Base-by-base conservation (phyloP, 92 coral and sea anemone genomes). In the Heliopora coerulea region DNA sequence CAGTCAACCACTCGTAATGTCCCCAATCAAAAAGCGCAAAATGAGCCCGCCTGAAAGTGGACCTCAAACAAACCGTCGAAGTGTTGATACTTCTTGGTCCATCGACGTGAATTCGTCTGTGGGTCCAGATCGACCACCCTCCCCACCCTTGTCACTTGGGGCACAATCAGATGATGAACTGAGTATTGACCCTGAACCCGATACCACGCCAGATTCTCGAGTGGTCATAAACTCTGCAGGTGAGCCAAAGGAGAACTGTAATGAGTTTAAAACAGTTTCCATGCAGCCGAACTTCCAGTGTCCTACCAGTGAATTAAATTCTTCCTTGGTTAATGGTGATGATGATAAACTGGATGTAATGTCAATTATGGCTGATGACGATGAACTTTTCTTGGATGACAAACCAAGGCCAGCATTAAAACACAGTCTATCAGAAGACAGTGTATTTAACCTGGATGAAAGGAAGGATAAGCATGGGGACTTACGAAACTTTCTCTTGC, bases 281-380 rank as follows among this genome's bases (percentile, higher is more conserved):
- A 33, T 17, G 23, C 23, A 33, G 25, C 10, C 7, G n/a, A 6
- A 6, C 52, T 46, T 46, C 15, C 52, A 46, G n/a, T 6, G 7
- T 7, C 52, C 52, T 8, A 2, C 52, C 3, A 37, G 42, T 37
- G 4, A 4, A 4, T 11, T 46, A n/a, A 7, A 6, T 15, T 15
- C n/a, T 2, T 8, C 17, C 7, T 7, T 7, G 12, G 52, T 15
- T 7, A n/a, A n/a, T 15, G n/a, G 12, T 10, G 46, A 15, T 2
- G 63, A 70, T 31, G 77, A 70, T 24, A 48, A 34, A 14, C 57
- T 70, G 27, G 77, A 70, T 58, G 58, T 70, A 11, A 70, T 70
- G 77, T 70, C 77, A 0, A 58, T 70, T 3, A 70, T 70, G 25
- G 77, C 77, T 6, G 77, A 52, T 31, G 77, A 70, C 34, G 77